phyloP scores from a whole-genome alignment of 2,888 invertebrate genomes.

The Xanthorhoe designata region DNA sequence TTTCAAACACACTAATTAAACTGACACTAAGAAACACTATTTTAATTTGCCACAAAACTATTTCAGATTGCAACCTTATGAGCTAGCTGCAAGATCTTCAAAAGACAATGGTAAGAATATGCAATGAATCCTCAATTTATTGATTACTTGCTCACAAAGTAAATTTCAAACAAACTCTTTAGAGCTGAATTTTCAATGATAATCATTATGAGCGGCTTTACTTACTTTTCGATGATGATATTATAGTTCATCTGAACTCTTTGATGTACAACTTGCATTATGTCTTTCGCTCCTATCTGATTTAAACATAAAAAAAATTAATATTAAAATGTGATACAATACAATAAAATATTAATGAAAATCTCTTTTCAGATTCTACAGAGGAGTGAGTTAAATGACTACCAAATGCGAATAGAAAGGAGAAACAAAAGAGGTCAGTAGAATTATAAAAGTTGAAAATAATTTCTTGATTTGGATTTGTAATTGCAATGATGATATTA shows the following conservation, averaged over 20 bases:
- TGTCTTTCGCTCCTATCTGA: conserved; percentile 86
- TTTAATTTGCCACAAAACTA: neutral
- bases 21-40: no score
- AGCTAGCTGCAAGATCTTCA: neutral
- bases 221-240: conserved; percentile 53
- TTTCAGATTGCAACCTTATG: conserved; percentile 19
- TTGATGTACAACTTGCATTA: conserved; percentile 61
- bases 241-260: conserved; percentile 69
- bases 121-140: neutral
- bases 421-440: neutral
- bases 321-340: no score
- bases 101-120: neutral
- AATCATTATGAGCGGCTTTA: no score
- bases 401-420: neutral
- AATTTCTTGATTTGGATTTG: neutral
- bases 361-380: neutral
- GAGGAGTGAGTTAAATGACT: neutral
- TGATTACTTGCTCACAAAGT: neutral
- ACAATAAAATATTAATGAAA: neutral
- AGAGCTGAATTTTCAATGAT: no score
- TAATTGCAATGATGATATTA: conserved; percentile 64
- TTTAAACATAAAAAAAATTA: neutral
- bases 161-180: no score
- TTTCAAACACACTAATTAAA: neutral
- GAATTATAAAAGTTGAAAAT: neutral